Base-by-base conservation (phyloP, 1,140 invertebrate genomes). In the Procambarus virginalis region DNA sequence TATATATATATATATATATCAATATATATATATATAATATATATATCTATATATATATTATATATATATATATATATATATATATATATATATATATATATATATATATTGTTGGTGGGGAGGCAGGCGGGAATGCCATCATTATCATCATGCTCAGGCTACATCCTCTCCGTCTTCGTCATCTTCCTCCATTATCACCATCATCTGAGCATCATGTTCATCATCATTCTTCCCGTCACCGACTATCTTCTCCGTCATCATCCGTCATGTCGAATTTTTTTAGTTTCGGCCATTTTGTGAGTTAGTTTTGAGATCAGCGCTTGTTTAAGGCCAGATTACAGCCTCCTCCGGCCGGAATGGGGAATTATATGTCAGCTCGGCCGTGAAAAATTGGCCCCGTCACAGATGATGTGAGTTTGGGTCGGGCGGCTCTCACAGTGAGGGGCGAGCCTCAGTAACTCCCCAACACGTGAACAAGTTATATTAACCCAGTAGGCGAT, bases 321-420 rank as follows among this genome's bases (percentile, higher is more conserved):
- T 34, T 58, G 55, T 51, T 81, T 81, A 55, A 17, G 55, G 51
- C 51, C 83, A 84, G 73, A 84, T 84, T 84, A 84, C 73, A 84
- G 70, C 83, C 60, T 55, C 64, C 68, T 75, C 20, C 17, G 48
- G 68, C 45, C 12, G 34, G 64, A 60, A 58, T 64, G 51, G 76
- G 84, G 76, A 78, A 86, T 86, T 86, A 86, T 76, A 73, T 85
- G 84, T 86, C 84, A 64, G 84, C 9, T 22, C 1, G 51, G 8
- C n/a, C 20, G 73, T 86, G 84, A 86, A 86, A 86, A 86, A 86
- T 86, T n/a, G 84, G 14, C 51, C 22, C 45, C 79, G 79, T 81
- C 58, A 81, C 14, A 60, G 79, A 60, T 81, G 79, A 81, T 81
- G 55, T 60, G 58, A 60, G 34, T 81, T 60, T 81, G 20, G 14